Percentiles rank a stretch among this genome's conserved stretches.
Evolutionary conservation across 2,113 vertebrate species (phyloP).

Genomic region (Oncorhynchus mykiss): DNA sequence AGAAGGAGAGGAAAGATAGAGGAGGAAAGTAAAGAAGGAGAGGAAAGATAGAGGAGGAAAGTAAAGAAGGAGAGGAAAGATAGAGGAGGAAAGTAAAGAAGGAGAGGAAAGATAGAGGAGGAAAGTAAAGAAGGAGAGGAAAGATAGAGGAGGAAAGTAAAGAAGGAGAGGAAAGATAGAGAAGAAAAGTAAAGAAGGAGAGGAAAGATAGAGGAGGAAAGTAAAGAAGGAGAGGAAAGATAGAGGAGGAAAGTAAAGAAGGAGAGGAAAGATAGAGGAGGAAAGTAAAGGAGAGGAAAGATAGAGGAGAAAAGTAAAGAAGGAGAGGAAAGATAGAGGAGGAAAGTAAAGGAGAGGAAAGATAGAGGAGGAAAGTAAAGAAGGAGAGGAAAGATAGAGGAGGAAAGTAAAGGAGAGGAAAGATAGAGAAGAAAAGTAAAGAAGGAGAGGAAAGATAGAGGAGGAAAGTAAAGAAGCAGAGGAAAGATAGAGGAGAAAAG

Average conservation of each 20-base stretch:
- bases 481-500: conserved; percentile 8
- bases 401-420: background rate
- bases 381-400: no score
- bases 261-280: no score
- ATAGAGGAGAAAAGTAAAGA: no score
- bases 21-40: background rate
- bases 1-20: conserved; percentile 4
- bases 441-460: no score
- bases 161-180: no score
- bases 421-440: conserved; percentile 9
- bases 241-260: no score
- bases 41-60: background rate
- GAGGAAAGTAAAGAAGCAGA: background rate
- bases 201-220: no score
- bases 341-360: background rate
- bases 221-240: no score
- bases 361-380: conserved; percentile 8
- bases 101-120: background rate
- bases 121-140: conserved; percentile 9
- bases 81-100: conserved; percentile 6
- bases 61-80: conserved; percentile 3
- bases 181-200: no score
- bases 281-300: no score
- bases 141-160: conserved; percentile 5
- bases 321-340: no score